Evolutionary conservation across 2,797 vertebrate species (phyloP).

Genomic region (Iguana delicatissima): DNA sequence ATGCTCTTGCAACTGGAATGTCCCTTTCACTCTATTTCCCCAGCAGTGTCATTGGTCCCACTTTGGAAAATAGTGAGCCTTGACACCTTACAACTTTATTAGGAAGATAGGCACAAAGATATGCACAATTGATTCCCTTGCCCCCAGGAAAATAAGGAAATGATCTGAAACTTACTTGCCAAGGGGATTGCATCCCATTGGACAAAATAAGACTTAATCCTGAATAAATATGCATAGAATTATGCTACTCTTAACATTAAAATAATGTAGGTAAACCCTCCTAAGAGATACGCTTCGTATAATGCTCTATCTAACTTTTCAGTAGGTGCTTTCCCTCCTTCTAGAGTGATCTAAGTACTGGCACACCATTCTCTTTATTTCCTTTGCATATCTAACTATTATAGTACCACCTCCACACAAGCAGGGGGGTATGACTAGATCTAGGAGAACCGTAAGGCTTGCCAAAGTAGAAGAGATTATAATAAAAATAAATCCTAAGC

Average conservation of each 20-base stretch:
- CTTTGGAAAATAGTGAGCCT: neutral
- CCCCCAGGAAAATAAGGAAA: neutral
- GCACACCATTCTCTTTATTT: neutral
- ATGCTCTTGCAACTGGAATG: neutral
- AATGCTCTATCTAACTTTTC: neutral
- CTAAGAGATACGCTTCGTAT: neutral
- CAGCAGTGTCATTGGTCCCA: neutral
- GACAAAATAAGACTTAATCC: too few relatives aligned
- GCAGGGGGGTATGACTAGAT: neutral
- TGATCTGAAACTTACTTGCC: too few relatives aligned
- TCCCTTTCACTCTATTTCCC: fast-evolving
- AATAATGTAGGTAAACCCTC: neutral
- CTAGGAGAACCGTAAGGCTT: neutral
- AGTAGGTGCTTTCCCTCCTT: neutral
- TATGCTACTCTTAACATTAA: too few relatives aligned
- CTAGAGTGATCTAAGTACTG: neutral
- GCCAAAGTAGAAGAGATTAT: neutral
- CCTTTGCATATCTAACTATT: too few relatives aligned
- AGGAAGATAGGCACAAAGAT: neutral
- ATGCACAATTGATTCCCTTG: neutral
- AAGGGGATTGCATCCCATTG: too few relatives aligned
- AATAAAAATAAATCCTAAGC: neutral
- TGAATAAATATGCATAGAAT: neutral
- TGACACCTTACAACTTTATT: neutral
- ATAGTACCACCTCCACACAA: neutral